These are phyloP conservation scores for Halocynthia roretzi DNA, from an alignment of 23 tunicate species.

Conservation along the genomic window DNA sequence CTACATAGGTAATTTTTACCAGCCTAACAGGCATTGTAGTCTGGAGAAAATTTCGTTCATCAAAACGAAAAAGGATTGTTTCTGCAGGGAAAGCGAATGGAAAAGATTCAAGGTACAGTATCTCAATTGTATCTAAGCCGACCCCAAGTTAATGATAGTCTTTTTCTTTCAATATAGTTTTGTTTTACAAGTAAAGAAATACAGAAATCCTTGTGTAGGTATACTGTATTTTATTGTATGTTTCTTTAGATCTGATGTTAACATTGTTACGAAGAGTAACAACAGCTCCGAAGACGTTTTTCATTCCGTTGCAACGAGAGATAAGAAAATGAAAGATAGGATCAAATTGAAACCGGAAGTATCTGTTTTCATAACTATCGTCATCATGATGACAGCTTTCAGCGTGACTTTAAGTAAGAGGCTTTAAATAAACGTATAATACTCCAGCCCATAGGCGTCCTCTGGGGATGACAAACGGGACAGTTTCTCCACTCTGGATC, in stretches of 20 bases:
- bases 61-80: not conserved
- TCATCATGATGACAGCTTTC: slow-evolving; percentile 27
- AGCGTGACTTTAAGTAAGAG: slow-evolving; percentile 29
- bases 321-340: not conserved
- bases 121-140: too few species aligned
- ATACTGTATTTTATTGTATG: too few species aligned
- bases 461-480: too few species aligned
- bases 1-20: not conserved
- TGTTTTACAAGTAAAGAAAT: too few species aligned
- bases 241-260: not conserved
- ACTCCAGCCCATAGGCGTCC: too few species aligned
- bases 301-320: too few species aligned
- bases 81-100: not conserved
- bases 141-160: too few species aligned
- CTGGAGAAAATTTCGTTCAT: not conserved
- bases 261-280: not conserved
- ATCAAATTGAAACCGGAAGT: slow-evolving; percentile 9
- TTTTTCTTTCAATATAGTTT: too few species aligned
- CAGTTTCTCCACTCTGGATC: too few species aligned
- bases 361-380: slow-evolving; percentile 10
- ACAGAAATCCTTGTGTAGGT: too few species aligned
- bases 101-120: too few species aligned
- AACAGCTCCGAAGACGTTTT: not conserved
- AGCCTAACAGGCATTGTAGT: slow-evolving; percentile 6
- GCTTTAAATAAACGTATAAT: too few species aligned